Base-by-base conservation (phyloP, 2,113 vertebrate species). In the Sitta europaea region DNA sequence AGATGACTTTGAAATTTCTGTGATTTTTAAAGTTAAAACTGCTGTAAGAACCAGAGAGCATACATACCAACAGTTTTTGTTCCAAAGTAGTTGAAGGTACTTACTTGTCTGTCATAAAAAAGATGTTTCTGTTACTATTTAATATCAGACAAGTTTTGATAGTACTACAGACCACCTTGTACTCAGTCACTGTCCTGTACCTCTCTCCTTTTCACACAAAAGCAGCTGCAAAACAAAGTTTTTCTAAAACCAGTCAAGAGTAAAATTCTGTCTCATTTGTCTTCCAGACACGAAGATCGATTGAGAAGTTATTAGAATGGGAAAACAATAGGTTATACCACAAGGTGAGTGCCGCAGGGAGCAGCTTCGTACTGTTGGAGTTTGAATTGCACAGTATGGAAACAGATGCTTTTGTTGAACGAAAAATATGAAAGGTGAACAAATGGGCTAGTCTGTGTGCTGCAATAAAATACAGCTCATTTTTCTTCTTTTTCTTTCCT, bases 401-500 rank as follows among this genome's bases (percentile, higher is more conserved):
- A 99, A 99, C 99, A 99, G 99, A 99, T 99, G 99, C 99, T 99
- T 99, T 99, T 99, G 99, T 99, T 99, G 98, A 98, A 98, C 98
- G 97, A 98, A 98, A 99, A 99, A 99, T 99, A 99, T 99, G 98
- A 99, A 99, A 99, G 98, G 98, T 98, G 99, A 98, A 99, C 98
- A 97, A 98, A 98, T 99, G 99, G 98, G 97, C 95, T 97, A 98
- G 98, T 98, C 98, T 98, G 97, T 97, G 98, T 97, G 98, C 98
- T 97, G 98, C 98, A 97, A 95, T 99, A 98, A 98, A 98, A 98
- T 97, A 96, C 98, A 98, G 98, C 98, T 99, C 99, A 99, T 99
- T 99, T 99, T 98, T 98, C 98, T 98, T 98, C 96, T 96, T 97
- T 98, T 98, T 61, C 98, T 98, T 96, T 98, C 97, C 95, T 97